A percentile compares a stretch with the other conserved stretches of the same genome.
phyloP scores from a whole-genome alignment of 2,888 invertebrate genomes.

The Xiphydria camelus region DNA sequence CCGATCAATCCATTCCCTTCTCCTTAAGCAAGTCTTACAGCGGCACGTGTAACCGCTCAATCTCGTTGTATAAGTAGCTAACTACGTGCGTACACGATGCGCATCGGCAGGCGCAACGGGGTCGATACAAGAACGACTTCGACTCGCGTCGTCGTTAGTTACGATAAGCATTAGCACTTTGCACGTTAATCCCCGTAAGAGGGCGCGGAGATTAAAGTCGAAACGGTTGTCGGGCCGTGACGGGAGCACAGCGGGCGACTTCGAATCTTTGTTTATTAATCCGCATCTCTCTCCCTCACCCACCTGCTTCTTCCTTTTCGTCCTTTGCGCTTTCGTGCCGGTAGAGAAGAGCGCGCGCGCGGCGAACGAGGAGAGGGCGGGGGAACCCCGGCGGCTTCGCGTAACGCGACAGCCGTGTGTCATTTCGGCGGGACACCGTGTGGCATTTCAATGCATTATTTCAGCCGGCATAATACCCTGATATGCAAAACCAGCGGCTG shows the following conservation, averaged over 20 bases:
- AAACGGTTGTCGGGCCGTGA: slow-evolving; percentile 16
- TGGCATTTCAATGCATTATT: slow-evolving; percentile 57
- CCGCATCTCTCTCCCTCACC: slow-evolving; percentile 17
- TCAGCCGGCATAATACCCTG: slow-evolving; percentile 52
- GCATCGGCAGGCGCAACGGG: too few species aligned
- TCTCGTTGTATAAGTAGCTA: too few species aligned
- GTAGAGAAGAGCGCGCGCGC: neutral
- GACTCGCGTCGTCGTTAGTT: too few species aligned
- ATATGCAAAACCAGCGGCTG: slow-evolving; percentile 50
- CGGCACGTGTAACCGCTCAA: too few species aligned
- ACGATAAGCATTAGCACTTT: slow-evolving; percentile 1
- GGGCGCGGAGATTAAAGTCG: slow-evolving; percentile 13
- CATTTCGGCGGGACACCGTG: slow-evolving; percentile 52
- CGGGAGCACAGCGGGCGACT: slow-evolving; percentile 8
- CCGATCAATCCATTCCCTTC: too few species aligned
- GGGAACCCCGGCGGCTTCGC: neutral
- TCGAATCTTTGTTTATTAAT: slow-evolving; percentile 18
- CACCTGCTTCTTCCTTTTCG: slow-evolving; percentile 3
- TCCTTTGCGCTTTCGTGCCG: neutral
- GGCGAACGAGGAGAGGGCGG: neutral
- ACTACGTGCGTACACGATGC: too few species aligned
- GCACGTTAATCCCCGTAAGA: slow-evolving; percentile 19
- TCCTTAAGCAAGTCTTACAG: too few species aligned
- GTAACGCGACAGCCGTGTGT: slow-evolving; percentile 48
- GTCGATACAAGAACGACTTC: too few species aligned